Percentiles rank a stretch among this genome's conserved stretches.
These are phyloP conservation scores for Zosterops japonicus DNA, from an alignment of 2,113 vertebrate genomes.

Conservation along the genomic window DNA sequence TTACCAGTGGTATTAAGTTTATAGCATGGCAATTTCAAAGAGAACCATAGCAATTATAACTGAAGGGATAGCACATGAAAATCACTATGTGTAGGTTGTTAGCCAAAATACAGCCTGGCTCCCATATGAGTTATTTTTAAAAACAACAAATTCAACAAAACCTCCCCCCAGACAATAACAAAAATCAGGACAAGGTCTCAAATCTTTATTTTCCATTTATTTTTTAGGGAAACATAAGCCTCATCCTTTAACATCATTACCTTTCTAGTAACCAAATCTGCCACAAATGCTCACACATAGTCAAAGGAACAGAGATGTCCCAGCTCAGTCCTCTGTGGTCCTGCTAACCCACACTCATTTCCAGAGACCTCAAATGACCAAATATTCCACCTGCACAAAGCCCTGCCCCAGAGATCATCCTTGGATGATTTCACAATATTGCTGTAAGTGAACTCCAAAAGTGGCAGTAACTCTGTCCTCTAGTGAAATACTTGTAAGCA, in stretches of 20 bases:
- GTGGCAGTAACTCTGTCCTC: neutral
- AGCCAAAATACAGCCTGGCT: neutral
- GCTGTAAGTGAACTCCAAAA: neutral
- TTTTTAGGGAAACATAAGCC: neutral
- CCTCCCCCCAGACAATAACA: accelerated
- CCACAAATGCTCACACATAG: neutral
- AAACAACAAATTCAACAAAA: neutral
- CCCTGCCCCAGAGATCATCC: neutral
- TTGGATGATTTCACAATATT: neutral
- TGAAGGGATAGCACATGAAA: neutral
- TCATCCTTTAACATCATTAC: neutral
- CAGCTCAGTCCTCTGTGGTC: neutral
- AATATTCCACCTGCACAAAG: neutral
- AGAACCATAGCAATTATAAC: neutral
- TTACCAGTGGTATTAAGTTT: neutral
- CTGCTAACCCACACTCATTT: neutral
- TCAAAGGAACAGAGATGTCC: neutral
- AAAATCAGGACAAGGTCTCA: neutral
- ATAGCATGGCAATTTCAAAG: neutral
- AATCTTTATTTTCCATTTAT: neutral
- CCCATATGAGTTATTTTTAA: neutral
- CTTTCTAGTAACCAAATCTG: neutral
- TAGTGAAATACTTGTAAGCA: neutral
- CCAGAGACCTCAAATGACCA: neutral
- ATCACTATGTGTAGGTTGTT: neutral